Percentiles rank a stretch among this genome's conserved stretches.
Conservation (phyloP, 2,888 invertebrate species). For the Cantharis rufa region DNA sequence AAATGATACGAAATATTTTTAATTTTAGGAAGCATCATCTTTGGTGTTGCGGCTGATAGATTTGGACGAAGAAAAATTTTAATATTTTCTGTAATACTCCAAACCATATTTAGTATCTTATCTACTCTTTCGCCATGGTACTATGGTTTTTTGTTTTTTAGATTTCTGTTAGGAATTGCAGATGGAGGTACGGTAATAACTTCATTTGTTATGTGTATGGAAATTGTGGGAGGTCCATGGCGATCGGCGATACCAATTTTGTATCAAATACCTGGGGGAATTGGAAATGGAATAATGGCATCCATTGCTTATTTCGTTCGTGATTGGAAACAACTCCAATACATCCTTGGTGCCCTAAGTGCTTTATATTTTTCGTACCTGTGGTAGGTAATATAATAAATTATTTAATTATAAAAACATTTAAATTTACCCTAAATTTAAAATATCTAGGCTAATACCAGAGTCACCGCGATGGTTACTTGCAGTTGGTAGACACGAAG, state of each 20-base stretch:
- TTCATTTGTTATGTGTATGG: conserved; percentile 69
- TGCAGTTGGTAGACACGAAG: conserved; percentile 58
- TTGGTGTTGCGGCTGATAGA: conserved; percentile 65
- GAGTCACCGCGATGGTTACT: conserved; percentile 69
- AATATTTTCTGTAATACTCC: conserved; percentile 60
- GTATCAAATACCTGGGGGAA: conserved; percentile 65
- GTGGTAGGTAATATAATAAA: conserved; percentile 52
- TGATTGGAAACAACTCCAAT: conserved; percentile 66
- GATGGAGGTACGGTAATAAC: conserved; percentile 67
- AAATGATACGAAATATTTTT: background rate
- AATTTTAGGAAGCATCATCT: conserved; percentile 59
- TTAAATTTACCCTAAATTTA: background rate
- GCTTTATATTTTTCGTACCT: conserved; percentile 57
- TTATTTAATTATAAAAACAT: background rate
- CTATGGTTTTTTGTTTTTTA: conserved; percentile 58
- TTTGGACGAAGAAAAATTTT: conserved; percentile 65
- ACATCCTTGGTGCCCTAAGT: conserved; percentile 59
- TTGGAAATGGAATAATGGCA: conserved; percentile 64
- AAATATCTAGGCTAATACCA: conserved; percentile 55
- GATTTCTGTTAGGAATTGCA: conserved; percentile 63
- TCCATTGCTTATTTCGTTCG: conserved; percentile 61
- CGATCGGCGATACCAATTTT: conserved; percentile 63
- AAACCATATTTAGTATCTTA: conserved; percentile 59
- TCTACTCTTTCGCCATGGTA: conserved; percentile 61
- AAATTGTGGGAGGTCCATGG: conserved; percentile 66